phyloP scores from a whole-genome alignment of 30 jellyfish, hydroid and myxozoan genomes.

The Hydractinia echinata region DNA sequence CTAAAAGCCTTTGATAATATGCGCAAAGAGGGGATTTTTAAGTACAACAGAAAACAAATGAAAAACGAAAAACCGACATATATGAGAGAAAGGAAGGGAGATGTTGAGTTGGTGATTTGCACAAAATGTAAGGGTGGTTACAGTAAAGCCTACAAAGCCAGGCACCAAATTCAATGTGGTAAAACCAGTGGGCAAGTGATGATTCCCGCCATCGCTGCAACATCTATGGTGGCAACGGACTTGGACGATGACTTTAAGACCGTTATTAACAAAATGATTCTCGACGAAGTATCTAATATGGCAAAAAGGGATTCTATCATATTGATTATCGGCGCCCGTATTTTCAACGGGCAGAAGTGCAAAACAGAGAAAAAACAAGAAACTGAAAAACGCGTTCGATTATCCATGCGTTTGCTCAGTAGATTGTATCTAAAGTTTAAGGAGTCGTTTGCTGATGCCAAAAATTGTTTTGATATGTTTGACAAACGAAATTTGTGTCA shows the following conservation, averaged over 20 bases:
- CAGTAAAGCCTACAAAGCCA: background rate
- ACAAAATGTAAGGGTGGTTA: background rate
- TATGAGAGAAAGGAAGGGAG: background rate
- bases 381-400: background rate
- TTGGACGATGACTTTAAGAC: background rate
- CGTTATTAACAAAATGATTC: background rate
- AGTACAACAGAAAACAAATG: background rate
- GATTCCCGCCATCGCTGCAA: background rate
- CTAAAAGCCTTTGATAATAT: background rate
- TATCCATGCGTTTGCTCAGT: background rate
- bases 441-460: background rate
- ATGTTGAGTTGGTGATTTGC: background rate
- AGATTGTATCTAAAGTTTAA: background rate
- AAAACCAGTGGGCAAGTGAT: background rate
- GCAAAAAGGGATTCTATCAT: background rate
- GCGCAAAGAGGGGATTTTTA: background rate
- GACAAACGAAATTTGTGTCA: background rate
- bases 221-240: too few species aligned
- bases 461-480: background rate
- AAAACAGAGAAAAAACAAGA: background rate
- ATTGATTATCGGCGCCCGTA: background rate
- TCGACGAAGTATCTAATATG: background rate
- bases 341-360: background rate
- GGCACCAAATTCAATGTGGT: slow-evolving; percentile 3
- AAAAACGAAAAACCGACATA: background rate